Evolutionary conservation across 2,888 invertebrate genomes (phyloP).

Genomic region (Timema cristinae): DNA sequence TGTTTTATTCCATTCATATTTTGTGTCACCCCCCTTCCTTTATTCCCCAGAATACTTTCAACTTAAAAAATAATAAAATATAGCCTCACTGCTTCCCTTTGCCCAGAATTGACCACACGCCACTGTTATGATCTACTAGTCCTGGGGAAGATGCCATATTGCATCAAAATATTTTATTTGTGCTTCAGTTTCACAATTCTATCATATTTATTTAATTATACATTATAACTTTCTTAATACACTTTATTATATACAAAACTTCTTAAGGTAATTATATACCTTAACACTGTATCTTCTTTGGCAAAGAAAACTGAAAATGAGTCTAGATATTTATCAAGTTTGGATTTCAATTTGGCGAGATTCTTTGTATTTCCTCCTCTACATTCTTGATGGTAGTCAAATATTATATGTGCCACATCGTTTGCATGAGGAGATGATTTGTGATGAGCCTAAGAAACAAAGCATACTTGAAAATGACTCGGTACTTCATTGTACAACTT

Average conservation of each 20-base stretch:
- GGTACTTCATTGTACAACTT: no score
- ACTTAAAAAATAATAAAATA: no score
- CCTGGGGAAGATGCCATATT: no score
- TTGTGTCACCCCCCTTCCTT: no score
- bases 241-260: neutral
- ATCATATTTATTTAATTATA: neutral
- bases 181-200: no score
- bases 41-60: no score
- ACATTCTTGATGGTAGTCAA: conserved; percentile 96
- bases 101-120: no score
- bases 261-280: conserved; percentile 35
- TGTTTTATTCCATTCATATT: no score
- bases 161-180: no score
- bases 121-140: no score
- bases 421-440: conserved; percentile 68
- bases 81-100: no score
- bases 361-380: conserved; percentile 77
- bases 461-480: conserved; percentile 11
- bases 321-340: conserved; percentile 69
- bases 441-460: conserved; percentile 64
- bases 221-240: neutral
- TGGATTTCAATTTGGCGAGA: conserved; percentile 74
- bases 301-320: conserved; percentile 70
- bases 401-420: conserved; percentile 84
- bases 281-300: conserved; percentile 47